Evolutionary conservation across 2,113 vertebrate species (phyloP).

Genomic region (Rattus norvegicus): GRCr8 NC_086022.1:34509501-34510000

Average conservation of each 20-base stretch:
- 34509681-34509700: conserved; percentile 91
- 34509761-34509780: conserved; percentile 91
- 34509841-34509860: not conserved
- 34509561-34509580: too few species aligned
- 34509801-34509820: conserved; percentile 85
- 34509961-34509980: not conserved
- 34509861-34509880: not conserved
- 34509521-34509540: too few species aligned
- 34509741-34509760: conserved; percentile 91
- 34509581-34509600: too few species aligned
- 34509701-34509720: conserved; percentile 90
- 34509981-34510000: not conserved
- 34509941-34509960: not conserved
- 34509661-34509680: not conserved
- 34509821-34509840: not conserved
- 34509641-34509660: not conserved
- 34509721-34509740: conserved; percentile 94
- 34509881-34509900: not conserved
- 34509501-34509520: too few species aligned
- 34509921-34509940: not conserved
- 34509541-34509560: not conserved
- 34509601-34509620: not conserved
- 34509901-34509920: not conserved
- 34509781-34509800: conserved; percentile 92
- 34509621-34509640: not conserved